Evolutionary conservation across 1,140 invertebrate genomes (phyloP).

Genomic region (Trichoplusia ni): DNA sequence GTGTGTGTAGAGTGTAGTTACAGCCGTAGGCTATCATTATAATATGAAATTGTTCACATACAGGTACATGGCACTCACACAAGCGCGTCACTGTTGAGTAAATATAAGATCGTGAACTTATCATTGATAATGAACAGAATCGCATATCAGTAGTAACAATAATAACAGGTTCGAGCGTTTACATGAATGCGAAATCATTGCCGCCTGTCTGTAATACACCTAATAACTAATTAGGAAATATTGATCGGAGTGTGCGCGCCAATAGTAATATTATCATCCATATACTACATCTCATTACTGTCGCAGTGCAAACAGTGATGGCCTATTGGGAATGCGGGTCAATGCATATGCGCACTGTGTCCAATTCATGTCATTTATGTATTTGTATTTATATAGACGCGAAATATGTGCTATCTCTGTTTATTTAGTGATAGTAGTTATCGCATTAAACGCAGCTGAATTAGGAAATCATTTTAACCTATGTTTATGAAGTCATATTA

Average conservation of each 20-base stretch:
- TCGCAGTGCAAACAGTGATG: constrained; percentile 65
- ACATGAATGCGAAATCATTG: constrained; percentile 10
- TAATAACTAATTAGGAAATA: constrained; percentile 66
- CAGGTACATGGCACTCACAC: not conserved
- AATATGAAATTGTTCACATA: constrained; percentile 14
- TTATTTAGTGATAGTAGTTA: not conserved
- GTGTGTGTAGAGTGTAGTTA: constrained; percentile 24
- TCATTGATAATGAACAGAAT: constrained; percentile 30
- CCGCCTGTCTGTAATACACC: not conserved
- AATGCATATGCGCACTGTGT: constrained; percentile 57
- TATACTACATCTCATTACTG: constrained; percentile 67
- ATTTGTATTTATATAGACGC: constrained; percentile 15
- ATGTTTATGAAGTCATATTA: not conserved
- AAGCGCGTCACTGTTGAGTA: constrained; percentile 6
- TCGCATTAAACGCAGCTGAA: not conserved
- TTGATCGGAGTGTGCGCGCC: constrained; percentile 62
- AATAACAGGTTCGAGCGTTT: constrained; percentile 7
- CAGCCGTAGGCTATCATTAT: constrained; percentile 5
- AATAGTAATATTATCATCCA: constrained; percentile 56
- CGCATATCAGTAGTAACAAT: constrained; percentile 20
- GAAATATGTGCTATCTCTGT: not conserved
- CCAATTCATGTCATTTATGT: constrained; percentile 23
- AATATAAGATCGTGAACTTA: constrained; percentile 27
- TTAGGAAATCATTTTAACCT: not conserved
- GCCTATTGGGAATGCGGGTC: constrained; percentile 74